Base-by-base conservation (phyloP, 2,797 vertebrate genomes). In the Hyperoplus immaculatus region DNA sequence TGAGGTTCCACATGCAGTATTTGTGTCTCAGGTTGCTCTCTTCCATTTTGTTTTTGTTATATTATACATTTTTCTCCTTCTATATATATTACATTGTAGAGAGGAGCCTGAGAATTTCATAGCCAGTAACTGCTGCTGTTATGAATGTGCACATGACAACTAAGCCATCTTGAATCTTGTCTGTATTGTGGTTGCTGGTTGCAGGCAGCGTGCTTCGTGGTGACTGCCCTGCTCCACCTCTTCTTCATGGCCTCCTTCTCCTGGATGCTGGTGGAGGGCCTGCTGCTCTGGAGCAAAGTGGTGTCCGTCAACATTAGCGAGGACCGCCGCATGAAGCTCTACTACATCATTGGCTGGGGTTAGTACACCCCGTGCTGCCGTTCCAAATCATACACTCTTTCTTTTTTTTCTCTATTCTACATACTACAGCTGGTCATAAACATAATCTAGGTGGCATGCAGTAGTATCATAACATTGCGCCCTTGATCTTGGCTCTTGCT, bases 211-310 rank as follows among this genome's bases (percentile, higher is more conserved):
- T 98, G 97, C 78, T 94, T 96, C 54, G 29, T 89, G 0, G 91
- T 99, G 85, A 98, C 97, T 0, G 96, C 95, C 0, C 90, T 92
- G 3, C 95, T 97, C 21, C 97, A 98, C 60, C 95, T 98, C 54
- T 97, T 98, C 93, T 99, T 97, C 94, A 95, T 97, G 96, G 96
- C 95, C 0, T 96, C 97, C 1, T 99, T 98, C 89, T 97, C 96
- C 0, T 98, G 97, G 97, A 98, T 98, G 98, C 88, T 98, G 92
- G 97, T 97, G 29, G 97, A 99, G 83, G 98, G 97, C 0, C 92
- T 98, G 72, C 95, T 99, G 51, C 95, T 99, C 10, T 98, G 97
- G 97, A 98, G 96, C 91, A 99, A 97, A 89, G 97, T 98, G 2
- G 97, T 98, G 1, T 96, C 96, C 0, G 96, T 99, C 53, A 97